These are phyloP conservation scores for Pandemis heparana DNA, from an alignment of 2,888 invertebrate species.

Conservation along the genomic window DNA sequence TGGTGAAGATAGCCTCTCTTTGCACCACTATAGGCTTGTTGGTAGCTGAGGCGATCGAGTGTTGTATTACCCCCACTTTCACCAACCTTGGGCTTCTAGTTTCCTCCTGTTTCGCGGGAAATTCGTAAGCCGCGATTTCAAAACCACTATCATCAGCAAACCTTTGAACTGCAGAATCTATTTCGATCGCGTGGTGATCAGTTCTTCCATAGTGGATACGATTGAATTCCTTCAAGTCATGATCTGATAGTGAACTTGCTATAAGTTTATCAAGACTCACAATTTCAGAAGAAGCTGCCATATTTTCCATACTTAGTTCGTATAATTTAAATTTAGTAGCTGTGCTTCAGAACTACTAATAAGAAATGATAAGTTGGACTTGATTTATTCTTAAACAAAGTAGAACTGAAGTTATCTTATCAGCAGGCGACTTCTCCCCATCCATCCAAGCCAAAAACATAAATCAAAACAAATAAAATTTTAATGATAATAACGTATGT, in stretches of 20 bases:
- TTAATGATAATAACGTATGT: too few species aligned
- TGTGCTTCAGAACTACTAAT: not conserved
- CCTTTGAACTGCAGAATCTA: constrained; percentile 78
- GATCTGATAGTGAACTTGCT: constrained; percentile 55
- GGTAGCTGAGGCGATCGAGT: constrained; percentile 92
- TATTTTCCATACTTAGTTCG: constrained; percentile 40
- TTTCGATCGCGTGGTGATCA: constrained; percentile 80
- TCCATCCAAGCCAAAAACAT: too few species aligned
- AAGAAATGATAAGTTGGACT: constrained; percentile 4
- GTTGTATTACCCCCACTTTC: constrained; percentile 94
- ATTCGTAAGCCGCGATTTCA: constrained; percentile 91
- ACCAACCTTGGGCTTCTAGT: constrained; percentile 90
- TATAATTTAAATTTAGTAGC: not conserved
- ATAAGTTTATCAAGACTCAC: constrained; percentile 70
- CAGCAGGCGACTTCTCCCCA: not conserved
- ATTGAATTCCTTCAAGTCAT: constrained; percentile 88
- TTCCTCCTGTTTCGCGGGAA: constrained; percentile 89
- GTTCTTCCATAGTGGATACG: constrained; percentile 92
- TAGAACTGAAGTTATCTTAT: constrained; percentile 16
- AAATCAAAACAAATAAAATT: too few species aligned
- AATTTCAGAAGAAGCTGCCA: constrained; percentile 63
- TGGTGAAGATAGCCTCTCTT: constrained; percentile 90
- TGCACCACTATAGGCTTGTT: constrained; percentile 90
- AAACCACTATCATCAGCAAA: constrained; percentile 86
- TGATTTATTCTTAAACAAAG: constrained; percentile 21